A percentile compares a stretch with the other conserved stretches of the same genome.
Conservation (phyloP, 37 sponge, comb jelly and placozoan genomes). For the Diacarnus erythraeanus region DNA sequence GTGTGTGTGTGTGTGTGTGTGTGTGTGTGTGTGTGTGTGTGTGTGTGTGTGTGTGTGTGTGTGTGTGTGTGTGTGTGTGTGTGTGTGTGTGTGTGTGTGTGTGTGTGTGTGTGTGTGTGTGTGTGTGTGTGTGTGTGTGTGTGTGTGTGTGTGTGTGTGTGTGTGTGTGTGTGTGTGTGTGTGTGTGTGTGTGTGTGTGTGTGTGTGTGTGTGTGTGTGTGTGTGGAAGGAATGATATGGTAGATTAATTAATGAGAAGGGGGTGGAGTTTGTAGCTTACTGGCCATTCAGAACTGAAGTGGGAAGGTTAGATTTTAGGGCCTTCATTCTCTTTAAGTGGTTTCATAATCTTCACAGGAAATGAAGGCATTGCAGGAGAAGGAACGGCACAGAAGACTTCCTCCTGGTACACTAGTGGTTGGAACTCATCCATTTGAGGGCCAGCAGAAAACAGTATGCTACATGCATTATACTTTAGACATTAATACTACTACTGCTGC, state of each 20-base stretch:
- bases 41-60: neutral
- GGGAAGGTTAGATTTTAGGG: too few relatives aligned
- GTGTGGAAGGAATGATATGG: neutral
- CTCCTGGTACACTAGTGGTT: conserved; percentile 69
- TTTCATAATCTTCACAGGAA: conserved; percentile 46
- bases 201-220: neutral
- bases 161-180: too few relatives aligned
- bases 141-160: too few relatives aligned
- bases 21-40: neutral
- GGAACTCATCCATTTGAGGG: conserved; percentile 32
- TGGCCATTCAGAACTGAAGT: too few relatives aligned
- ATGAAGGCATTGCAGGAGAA: conserved; percentile 22
- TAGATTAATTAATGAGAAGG: too few relatives aligned
- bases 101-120: too few relatives aligned
- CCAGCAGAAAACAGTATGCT: conserved; percentile 22
- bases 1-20: neutral
- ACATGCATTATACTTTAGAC: too few relatives aligned
- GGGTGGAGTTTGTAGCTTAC: neutral
- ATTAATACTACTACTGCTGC: too few relatives aligned
- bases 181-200: conserved; percentile 2
- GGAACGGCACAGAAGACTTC: conserved; percentile 46
- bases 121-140: too few relatives aligned
- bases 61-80: too few relatives aligned
- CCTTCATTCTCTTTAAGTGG: too few relatives aligned
- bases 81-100: too few relatives aligned